Base-by-base conservation (phyloP, 2,888 invertebrate species). In the Andrena fulva region DNA sequence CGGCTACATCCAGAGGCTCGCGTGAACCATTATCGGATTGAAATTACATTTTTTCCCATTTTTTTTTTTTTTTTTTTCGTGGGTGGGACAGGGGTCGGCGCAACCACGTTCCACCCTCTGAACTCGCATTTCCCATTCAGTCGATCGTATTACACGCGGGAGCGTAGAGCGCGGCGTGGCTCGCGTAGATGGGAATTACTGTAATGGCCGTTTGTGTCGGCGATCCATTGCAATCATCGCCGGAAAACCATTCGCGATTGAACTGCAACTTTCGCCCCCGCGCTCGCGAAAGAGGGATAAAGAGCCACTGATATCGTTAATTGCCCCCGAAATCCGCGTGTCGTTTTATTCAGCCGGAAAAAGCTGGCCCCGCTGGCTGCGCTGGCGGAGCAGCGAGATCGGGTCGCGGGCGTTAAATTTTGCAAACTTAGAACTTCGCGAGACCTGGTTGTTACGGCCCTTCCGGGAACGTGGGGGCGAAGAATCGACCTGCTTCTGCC, bases 211-310 rank as follows among this genome's bases (percentile, higher is more conserved):
- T 85, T 80, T 27, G 52, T 67, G 56, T 60, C 71, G 29, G 48
- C 24, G 64, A 85, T 85, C 80, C 80, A 77, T 82, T 84, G 63
- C 79, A 83, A 76, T 84, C 82, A 85, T 83, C 77, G 69, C 52
- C 56, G 24, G 50, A 59, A 69, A 59, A 67, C 56, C 42, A 71
- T 10, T 20, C 33, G 27, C 27, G 66, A 72, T 72, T 50, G 74
- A 76, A 59, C n/a, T 16, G 29, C 68, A 66, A 79, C 76, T 73
- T 68, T 73, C 56, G 63, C 64, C 50, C 72, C 20, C 20, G n/a
- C 10, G 24, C 48, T 67, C 31, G 31, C n/a, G 27, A 42, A 50
- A 10, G 10, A 20, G 29, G 42, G 63, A 27, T 12, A 12, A 35
- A 6, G 24, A 6, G 66, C 16, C 54, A 63, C 42, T 67, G 56